A percentile compares a stretch with the other conserved stretches of the same genome.
phyloP scores from a whole-genome alignment of 2,797 vertebrate genomes.

The Setipinna tenuifilis region DNA sequence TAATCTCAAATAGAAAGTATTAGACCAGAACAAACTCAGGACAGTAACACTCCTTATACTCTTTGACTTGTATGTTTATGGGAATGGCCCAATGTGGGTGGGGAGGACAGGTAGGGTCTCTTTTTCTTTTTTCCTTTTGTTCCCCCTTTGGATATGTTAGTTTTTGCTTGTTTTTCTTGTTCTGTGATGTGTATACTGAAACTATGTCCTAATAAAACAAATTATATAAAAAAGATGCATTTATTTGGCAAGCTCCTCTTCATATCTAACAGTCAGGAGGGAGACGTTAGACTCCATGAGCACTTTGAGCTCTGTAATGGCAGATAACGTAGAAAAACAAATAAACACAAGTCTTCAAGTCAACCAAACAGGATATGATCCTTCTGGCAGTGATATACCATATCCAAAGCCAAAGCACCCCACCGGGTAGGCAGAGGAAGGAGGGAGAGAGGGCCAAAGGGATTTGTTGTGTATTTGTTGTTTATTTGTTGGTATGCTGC shows the following conservation, averaged over 20 bases:
- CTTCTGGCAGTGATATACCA: neutral
- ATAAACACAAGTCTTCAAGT: constrained; percentile 1
- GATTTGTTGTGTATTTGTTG: neutral
- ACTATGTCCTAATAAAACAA: too few species aligned
- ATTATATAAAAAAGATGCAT: too few species aligned
- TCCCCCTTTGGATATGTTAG: too few species aligned
- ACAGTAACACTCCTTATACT: too few species aligned
- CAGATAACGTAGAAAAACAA: neutral
- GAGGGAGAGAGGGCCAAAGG: neutral
- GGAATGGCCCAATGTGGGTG: too few species aligned
- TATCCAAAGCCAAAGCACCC: neutral
- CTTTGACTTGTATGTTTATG: too few species aligned
- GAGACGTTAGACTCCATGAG: neutral
- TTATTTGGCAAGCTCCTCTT: neutral
- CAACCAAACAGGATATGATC: neutral
- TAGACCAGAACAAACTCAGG: too few species aligned
- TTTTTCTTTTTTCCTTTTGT: too few species aligned
- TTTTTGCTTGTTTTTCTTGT: too few species aligned
- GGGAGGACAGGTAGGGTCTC: too few species aligned
- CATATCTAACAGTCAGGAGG: neutral
- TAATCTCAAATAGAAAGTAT: too few species aligned
- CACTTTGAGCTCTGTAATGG: neutral
- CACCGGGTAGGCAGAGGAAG: neutral
- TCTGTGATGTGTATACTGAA: too few species aligned
- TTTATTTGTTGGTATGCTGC: neutral